Conservation (phyloP, 2,113 vertebrate species). For the Mustela lutreola region DNA sequence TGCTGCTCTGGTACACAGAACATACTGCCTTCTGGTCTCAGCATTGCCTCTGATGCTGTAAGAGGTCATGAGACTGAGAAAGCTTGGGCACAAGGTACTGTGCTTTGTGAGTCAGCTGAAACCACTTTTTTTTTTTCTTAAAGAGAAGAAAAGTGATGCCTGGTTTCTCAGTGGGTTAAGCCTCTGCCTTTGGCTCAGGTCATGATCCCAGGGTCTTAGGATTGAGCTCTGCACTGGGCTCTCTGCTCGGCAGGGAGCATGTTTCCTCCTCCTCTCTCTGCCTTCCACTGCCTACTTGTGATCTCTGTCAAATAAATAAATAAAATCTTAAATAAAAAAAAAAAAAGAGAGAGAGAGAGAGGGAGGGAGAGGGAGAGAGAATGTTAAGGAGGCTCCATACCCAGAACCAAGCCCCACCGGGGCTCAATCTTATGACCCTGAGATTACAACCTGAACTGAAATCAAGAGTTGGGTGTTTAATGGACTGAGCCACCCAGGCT, state of each 20-base stretch:
- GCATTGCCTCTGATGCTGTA: accelerated
- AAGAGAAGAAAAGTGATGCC: not conserved
- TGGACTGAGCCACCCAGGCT: not conserved
- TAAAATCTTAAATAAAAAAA: too few relatives aligned
- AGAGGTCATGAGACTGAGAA: accelerated
- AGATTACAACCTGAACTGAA: not conserved
- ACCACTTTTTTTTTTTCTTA: not conserved
- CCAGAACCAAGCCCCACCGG: not conserved
- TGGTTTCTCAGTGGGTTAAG: too few relatives aligned
- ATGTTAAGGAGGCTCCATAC: not conserved
- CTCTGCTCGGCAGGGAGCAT: too few relatives aligned
- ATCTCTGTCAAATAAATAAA: too few relatives aligned
- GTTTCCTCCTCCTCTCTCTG: too few relatives aligned
- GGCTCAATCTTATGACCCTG: not conserved
- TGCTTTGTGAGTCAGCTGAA: not conserved
- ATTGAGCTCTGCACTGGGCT: too few relatives aligned
- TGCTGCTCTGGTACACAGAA: accelerated
- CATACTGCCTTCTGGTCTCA: not conserved
- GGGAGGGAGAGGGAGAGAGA: not conserved
- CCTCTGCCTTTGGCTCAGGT: too few relatives aligned
- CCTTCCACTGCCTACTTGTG: too few relatives aligned
- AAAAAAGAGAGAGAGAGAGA: not conserved
- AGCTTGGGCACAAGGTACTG: not conserved
- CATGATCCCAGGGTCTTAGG: too few relatives aligned
- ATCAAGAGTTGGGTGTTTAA: not conserved